A percentile compares a stretch with the other conserved stretches of the same genome.
phyloP scores from a whole-genome alignment of 2,113 vertebrate species.

The Paramormyrops kingsleyae region DNA sequence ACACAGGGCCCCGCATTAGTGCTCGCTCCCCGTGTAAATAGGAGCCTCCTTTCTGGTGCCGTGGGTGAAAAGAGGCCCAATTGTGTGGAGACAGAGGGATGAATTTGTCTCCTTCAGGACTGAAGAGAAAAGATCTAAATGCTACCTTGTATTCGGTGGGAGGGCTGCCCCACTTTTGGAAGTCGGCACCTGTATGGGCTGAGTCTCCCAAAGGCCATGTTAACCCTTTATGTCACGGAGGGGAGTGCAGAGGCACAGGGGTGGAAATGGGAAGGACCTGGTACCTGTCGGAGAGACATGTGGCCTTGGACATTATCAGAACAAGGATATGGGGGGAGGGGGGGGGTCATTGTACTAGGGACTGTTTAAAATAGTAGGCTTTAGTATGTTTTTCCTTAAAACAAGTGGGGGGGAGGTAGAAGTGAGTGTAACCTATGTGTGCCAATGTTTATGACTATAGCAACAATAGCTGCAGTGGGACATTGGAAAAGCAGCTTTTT shows the following conservation, averaged over 20 bases:
- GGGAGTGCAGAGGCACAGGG: too few relatives aligned
- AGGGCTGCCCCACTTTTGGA: constrained; percentile 55
- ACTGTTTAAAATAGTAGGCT: neutral
- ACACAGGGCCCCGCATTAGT: constrained; percentile 39
- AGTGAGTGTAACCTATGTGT: neutral
- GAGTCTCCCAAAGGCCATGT: constrained; percentile 28
- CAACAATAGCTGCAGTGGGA: neutral
- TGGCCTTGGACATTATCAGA: neutral
- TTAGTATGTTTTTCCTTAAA: neutral
- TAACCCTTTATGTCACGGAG: neutral
- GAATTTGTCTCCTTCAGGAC: constrained; percentile 58
- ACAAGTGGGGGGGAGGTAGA: neutral
- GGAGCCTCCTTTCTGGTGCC: constrained; percentile 31
- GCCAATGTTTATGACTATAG: neutral
- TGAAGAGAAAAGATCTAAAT: constrained; percentile 52
- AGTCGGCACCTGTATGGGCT: constrained; percentile 45
- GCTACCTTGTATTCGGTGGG: constrained; percentile 35
- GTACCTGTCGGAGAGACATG: neutral
- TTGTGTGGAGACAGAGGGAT: constrained; percentile 57
- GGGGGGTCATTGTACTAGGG: neutral
- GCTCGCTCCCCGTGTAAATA: constrained; percentile 32
- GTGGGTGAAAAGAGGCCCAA: constrained; percentile 34
- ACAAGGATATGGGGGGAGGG: too few relatives aligned
- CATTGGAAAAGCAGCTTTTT: neutral
- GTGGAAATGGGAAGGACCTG: neutral